These are phyloP conservation scores for Capitella teleta DNA, from an alignment of 1,140 invertebrate genomes.

Conservation along the genomic window DNA sequence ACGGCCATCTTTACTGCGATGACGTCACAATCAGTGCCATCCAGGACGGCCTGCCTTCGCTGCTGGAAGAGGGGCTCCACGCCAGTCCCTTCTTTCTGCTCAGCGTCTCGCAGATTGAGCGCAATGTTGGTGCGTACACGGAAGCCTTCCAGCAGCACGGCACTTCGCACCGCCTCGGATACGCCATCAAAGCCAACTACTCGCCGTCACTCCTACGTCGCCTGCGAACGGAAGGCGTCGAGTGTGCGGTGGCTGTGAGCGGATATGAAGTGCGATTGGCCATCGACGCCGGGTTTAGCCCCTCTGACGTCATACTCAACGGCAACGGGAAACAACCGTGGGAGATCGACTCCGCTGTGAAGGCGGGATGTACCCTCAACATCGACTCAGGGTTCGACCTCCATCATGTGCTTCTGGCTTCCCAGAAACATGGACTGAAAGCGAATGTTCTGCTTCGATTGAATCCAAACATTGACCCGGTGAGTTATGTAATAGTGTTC, in stretches of 20 bases:
- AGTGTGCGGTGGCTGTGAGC: constrained; percentile 33
- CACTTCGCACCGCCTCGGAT: constrained; percentile 21
- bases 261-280: constrained; percentile 38
- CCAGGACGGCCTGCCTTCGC: constrained; percentile 3
- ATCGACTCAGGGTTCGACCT: constrained; percentile 41
- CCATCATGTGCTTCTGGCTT: constrained; percentile 22
- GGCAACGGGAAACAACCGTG: constrained; percentile 40
- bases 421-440: constrained; percentile 12
- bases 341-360: constrained; percentile 37
- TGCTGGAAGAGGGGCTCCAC: background rate
- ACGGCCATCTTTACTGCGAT: constrained; percentile 17
- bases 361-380: constrained; percentile 32
- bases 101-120: constrained; percentile 23
- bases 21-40: constrained; percentile 15
- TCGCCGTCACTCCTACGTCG: constrained; percentile 29
- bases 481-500: constrained; percentile 14
- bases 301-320: constrained; percentile 33
- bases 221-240: constrained; percentile 23
- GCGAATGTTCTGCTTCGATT: constrained; percentile 22
- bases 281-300: constrained; percentile 27
- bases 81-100: constrained; percentile 28
- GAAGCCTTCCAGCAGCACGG: constrained; percentile 18
- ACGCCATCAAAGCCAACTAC: constrained; percentile 29
- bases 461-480: constrained; percentile 26
- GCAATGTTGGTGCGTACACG: constrained; percentile 26